Conservation (phyloP, 2,113 vertebrate species). For the Donacobius atricapilla region DNA sequence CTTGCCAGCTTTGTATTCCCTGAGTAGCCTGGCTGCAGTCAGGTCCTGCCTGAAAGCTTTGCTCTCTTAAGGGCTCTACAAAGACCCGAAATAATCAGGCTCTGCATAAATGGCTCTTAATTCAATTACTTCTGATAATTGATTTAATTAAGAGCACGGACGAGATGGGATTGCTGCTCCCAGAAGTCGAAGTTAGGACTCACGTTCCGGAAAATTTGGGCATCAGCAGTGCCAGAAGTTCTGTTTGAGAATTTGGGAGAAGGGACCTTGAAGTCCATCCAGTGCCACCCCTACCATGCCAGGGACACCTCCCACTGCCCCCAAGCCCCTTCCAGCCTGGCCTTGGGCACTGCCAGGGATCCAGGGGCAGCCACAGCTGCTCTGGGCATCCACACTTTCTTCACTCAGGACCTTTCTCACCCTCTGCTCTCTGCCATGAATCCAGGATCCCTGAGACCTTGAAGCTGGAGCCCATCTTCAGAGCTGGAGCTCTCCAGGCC, state of each 20-base stretch:
- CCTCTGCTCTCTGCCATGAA: neutral
- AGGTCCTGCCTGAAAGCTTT: neutral
- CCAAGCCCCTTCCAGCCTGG: neutral
- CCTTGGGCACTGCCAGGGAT: neutral
- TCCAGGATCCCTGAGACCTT: neutral
- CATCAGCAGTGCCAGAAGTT: neutral
- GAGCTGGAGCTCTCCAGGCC: neutral
- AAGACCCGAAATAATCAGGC: neutral
- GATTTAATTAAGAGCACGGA: slow-evolving; percentile 1
- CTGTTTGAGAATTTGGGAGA: neutral
- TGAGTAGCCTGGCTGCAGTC: neutral
- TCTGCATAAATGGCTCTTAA: neutral
- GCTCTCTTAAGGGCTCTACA: neutral
- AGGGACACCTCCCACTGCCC: neutral
- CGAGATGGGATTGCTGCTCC: neutral
- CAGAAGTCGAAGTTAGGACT: neutral
- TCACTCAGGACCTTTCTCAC: neutral
- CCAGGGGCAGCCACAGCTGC: neutral
- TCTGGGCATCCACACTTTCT: neutral
- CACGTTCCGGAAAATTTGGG: neutral
- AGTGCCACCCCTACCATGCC: neutral
- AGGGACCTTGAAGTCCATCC: neutral
- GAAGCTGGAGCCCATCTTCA: neutral
- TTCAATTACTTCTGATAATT: slow-evolving; percentile 13
- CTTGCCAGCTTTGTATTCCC: neutral